Base-by-base conservation (phyloP, 2,888 invertebrate genomes). In the Melieria crassipennis region DNA sequence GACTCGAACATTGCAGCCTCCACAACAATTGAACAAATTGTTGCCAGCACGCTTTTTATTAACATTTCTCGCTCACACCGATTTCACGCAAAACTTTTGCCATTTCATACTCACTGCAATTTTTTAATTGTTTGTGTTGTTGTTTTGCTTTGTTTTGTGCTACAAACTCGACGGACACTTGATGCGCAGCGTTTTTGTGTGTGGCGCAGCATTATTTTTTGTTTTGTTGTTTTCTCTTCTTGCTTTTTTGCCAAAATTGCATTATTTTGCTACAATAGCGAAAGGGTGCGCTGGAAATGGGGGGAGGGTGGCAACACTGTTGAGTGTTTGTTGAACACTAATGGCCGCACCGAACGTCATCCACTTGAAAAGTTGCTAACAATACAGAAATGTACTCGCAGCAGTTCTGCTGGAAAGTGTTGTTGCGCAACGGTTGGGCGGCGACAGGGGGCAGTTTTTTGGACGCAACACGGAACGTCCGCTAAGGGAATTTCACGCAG, bases 11-110 rank as follows among this genome's bases (percentile, higher is more conserved):
- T 30, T 30, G 30, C 30, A 30, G 30, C 30, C 30, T 30, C 45
- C 50, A 50, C 52, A 50, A 16, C 81, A 79, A 81, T 79, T 79
- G 81, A 77, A 78, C 78, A 82, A 82, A 81, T 82, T 82, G 81
- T 82, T 82, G 81, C 79, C 77, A 81, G 79, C 78, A 75, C 46
- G 58, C 48, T 68, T 69, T 70, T 66, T 64, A 50, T 52, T 62
- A 11, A 2, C 52, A 64, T 55, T 48, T 65, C 58, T 69, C 69
- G 47, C 30, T 70, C 61, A 46, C 46, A 30, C 46, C 58, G 56
- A 30, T 69, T 71, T 66, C 69, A 71, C 69, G 69, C 70, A 69
- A 73, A 74, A 76, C 74, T 76, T 76, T 76, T 73, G 66, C 73
- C 62, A 69, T 74, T 71, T 74, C 70, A 70, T 66, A 73, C 73